These are phyloP conservation scores for Aegithalos caudatus DNA, from an alignment of 2,113 vertebrate genomes.

Conservation along the genomic window DNA sequence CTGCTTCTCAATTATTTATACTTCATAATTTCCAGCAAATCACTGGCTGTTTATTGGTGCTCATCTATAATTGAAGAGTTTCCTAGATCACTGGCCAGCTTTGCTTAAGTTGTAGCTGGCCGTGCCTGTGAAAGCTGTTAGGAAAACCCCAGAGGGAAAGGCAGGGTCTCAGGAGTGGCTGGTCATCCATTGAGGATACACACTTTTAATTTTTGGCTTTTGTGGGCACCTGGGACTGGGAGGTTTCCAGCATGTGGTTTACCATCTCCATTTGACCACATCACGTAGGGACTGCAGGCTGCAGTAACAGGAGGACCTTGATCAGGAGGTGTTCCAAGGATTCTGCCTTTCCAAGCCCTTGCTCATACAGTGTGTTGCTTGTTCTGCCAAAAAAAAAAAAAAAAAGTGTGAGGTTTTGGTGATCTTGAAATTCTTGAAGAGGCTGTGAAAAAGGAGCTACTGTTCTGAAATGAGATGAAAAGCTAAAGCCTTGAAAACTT, in stretches of 20 bases:
- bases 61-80: constrained; percentile 80
- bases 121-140: constrained; percentile 70
- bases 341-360: neutral
- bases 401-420: neutral
- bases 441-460: neutral
- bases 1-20: constrained; percentile 79
- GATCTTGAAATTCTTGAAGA: neutral
- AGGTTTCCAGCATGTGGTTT: constrained; percentile 73
- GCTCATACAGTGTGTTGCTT: neutral
- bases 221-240: constrained; percentile 75
- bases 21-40: constrained; percentile 81
- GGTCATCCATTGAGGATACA: constrained; percentile 73
- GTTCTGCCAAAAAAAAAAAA: neutral
- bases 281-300: neutral
- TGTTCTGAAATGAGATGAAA: neutral
- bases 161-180: constrained; percentile 72
- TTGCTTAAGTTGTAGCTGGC: constrained; percentile 69
- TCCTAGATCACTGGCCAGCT: constrained; percentile 77
- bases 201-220: constrained; percentile 81
- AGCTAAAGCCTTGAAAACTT: neutral
- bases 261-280: constrained; percentile 62
- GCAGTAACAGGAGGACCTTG: neutral
- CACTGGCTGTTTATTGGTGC: constrained; percentile 76
- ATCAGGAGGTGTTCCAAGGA: neutral
- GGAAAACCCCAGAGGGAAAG: constrained; percentile 44